Evolutionary conservation across 1,140 invertebrate genomes (phyloP).

Genomic region (Drosophila kurseongensis): DNA sequence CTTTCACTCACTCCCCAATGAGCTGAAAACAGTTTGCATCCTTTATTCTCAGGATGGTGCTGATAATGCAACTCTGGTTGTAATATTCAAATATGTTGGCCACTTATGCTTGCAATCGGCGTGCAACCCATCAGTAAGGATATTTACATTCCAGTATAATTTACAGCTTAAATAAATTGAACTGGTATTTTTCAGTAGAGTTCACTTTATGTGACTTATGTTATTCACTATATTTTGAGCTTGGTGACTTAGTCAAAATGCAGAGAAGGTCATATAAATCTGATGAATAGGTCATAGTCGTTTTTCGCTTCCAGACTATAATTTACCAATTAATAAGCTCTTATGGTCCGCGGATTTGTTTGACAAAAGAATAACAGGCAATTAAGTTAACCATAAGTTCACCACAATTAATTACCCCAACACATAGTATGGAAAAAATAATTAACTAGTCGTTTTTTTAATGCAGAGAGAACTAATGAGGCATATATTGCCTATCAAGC

Average conservation of each 20-base stretch:
- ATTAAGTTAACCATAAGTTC: conserved; percentile 57
- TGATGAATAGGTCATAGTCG: background rate
- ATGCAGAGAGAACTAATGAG: conserved; percentile 35
- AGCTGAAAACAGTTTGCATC: conserved; percentile 36
- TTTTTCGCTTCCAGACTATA: conserved; percentile 6
- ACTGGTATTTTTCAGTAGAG: too few species aligned
- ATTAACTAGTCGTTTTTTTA: conserved; percentile 42
- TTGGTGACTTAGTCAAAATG: background rate
- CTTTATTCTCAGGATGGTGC: conserved; percentile 29
- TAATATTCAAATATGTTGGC: conserved; percentile 54
- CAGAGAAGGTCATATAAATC: background rate
- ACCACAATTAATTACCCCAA: conserved; percentile 49
- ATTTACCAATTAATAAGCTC: conserved; percentile 28
- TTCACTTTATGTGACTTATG: too few species aligned
- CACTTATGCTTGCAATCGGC: conserved; percentile 62
- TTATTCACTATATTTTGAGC: background rate
- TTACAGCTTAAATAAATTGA: too few species aligned
- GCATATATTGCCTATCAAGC: conserved; percentile 41
- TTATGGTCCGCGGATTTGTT: conserved; percentile 24
- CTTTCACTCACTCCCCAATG: conserved; percentile 13
- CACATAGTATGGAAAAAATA: conserved; percentile 34
- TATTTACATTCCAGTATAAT: conserved; percentile 24
- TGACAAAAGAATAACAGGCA: conserved; percentile 46
- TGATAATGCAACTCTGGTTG: conserved; percentile 6
- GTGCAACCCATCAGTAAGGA: conserved; percentile 35